These are phyloP conservation scores for Poicephalus meyeri DNA, from an alignment of 2,113 vertebrate species.

Conservation along the genomic window DNA sequence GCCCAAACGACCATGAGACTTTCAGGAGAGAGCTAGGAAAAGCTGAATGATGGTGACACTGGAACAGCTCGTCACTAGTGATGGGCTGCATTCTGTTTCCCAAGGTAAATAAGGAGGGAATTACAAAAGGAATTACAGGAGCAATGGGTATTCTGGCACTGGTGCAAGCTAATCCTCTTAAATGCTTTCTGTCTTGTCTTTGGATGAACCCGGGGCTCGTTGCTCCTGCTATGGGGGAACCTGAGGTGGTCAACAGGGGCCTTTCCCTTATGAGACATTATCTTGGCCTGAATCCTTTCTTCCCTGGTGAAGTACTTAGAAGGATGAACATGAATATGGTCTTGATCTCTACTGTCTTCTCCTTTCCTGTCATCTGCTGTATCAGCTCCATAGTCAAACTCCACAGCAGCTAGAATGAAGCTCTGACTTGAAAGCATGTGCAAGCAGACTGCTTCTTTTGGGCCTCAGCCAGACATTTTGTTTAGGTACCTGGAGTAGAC, in stretches of 20 bases:
- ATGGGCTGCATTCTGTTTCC: neutral
- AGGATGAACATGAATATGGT: neutral
- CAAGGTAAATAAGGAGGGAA: neutral
- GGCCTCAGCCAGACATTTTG: neutral
- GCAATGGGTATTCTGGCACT: neutral
- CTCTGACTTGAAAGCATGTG: neutral
- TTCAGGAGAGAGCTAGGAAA: neutral
- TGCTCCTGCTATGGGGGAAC: neutral
- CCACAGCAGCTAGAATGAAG: neutral
- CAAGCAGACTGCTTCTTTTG: neutral
- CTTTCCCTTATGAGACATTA: neutral
- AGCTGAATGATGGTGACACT: neutral
- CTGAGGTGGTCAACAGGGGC: neutral
- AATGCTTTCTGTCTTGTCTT: neutral
- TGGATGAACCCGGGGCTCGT: neutral
- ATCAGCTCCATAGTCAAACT: neutral
- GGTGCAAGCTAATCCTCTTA: neutral
- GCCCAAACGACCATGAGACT: neutral
- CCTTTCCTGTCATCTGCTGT: neutral
- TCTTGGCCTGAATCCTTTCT: neutral
- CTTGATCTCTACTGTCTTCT: neutral
- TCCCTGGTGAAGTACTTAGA: neutral
- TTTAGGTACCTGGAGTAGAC: neutral
- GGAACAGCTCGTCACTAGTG: neutral
- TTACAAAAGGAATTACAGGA: neutral